These are phyloP conservation scores for Lathronympha strigana DNA, from an alignment of 2,888 invertebrate genomes.

Conservation along the genomic window DNA sequence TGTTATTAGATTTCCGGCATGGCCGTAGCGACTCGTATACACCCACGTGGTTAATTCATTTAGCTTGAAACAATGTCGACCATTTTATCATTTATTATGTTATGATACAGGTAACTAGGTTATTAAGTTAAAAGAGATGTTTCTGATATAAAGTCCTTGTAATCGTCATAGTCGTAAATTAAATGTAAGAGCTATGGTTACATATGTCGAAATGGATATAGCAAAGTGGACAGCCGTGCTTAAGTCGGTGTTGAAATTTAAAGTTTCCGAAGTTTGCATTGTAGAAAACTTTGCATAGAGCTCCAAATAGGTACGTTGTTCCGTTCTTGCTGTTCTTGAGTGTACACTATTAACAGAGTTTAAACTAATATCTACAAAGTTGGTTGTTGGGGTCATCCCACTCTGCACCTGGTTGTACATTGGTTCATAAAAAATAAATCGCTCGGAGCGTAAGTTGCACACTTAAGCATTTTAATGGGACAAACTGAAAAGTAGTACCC, in stretches of 20 bases:
- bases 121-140: neutral
- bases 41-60: slow-evolving; percentile 46
- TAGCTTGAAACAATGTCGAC: slow-evolving; percentile 26
- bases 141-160: neutral
- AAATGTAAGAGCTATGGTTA: neutral
- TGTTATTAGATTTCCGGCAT: slow-evolving; percentile 74
- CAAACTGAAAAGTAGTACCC: neutral
- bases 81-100: slow-evolving; percentile 13
- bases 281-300: too few species aligned
- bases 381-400: too few species aligned
- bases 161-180: neutral
- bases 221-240: too few species aligned
- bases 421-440: too few species aligned
- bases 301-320: too few species aligned
- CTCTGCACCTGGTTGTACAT: too few species aligned
- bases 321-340: too few species aligned
- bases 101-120: slow-evolving; percentile 3
- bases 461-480: neutral
- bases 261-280: neutral
- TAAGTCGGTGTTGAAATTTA: neutral
- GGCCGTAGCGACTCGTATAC: slow-evolving; percentile 61
- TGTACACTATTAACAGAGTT: too few species aligned
- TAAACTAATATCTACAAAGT: too few species aligned
- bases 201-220: neutral
- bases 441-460: too few species aligned